Evolutionary conservation across 2,113 vertebrate species (phyloP).

Genomic region (Progne subis): DNA sequence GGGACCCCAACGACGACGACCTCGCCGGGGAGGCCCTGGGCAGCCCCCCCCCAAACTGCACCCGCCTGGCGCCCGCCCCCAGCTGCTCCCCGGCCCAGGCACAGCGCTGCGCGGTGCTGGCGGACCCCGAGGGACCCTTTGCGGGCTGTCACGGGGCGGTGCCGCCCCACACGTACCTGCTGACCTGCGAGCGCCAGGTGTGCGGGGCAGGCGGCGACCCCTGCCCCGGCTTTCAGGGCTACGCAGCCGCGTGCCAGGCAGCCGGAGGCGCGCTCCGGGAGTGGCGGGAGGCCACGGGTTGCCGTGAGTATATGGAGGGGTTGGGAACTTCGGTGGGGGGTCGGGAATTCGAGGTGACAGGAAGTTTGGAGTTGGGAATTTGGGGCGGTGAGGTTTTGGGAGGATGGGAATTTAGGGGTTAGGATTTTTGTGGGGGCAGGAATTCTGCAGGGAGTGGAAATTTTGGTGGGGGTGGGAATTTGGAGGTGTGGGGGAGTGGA

Average conservation of each 20-base stretch:
- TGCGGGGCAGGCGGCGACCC: not conserved
- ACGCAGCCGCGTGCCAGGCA: not conserved
- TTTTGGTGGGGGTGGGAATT: not conserved
- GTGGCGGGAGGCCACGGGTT: not conserved
- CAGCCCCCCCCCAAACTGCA: not conserved
- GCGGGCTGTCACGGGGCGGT: not conserved
- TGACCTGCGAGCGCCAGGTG: not conserved
- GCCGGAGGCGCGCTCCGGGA: not conserved
- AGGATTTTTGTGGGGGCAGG: not conserved
- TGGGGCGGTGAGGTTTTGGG: not conserved
- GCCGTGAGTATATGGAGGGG: not conserved
- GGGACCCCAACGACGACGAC: not conserved
- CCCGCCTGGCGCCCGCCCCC: not conserved
- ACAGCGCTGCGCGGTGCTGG: not conserved
- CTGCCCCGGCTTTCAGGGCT: not conserved
- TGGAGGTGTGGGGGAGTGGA: not conserved
- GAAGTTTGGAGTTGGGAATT: not conserved
- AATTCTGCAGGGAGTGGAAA: not conserved
- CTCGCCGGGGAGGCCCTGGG: not conserved
- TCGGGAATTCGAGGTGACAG: not conserved
- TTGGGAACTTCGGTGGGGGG: not conserved
- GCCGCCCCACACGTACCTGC: not conserved
- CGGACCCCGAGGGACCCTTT: not conserved
- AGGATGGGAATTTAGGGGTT: not conserved
- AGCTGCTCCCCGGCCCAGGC: not conserved